phyloP scores from a whole-genome alignment of 2,888 invertebrate genomes.

The Sinohyriopsis cumingii region DNA sequence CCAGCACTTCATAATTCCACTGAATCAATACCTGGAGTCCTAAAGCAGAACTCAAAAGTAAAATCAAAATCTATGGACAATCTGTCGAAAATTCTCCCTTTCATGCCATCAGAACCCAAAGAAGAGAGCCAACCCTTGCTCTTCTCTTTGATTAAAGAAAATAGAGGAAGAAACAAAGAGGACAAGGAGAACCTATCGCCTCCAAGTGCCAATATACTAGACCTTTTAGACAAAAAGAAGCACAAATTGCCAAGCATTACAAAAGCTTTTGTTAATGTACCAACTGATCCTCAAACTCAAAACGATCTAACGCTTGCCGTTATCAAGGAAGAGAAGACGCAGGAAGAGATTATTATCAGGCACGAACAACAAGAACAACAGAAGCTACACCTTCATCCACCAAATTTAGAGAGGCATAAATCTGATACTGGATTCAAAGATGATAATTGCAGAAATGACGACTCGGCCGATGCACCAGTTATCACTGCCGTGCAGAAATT shows the following conservation, averaged over 20 bases:
- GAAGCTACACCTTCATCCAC: too few species aligned
- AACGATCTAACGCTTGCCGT: conserved; percentile 32
- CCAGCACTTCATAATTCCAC: not conserved
- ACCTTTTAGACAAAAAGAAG: not conserved
- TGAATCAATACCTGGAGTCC: not conserved
- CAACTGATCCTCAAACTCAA: conserved; percentile 22
- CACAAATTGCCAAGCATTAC: not conserved
- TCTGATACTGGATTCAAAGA: too few species aligned
- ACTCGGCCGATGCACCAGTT: not conserved
- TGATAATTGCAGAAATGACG: too few species aligned
- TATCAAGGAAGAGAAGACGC: conserved; percentile 44
- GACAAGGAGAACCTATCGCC: not conserved
- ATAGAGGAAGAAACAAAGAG: not conserved
- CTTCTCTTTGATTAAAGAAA: not conserved
- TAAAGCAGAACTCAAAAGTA: too few species aligned
- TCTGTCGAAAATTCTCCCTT: not conserved
- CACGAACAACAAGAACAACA: not conserved
- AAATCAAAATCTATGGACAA: too few species aligned
- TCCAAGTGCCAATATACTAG: not conserved
- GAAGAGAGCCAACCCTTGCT: too few species aligned
- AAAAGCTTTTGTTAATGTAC: conserved; percentile 30
- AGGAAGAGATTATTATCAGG: conserved; percentile 37
- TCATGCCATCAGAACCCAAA: not conserved
- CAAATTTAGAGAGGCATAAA: too few species aligned
- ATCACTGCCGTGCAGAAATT: not conserved